Evolutionary conservation across 1,140 invertebrate species (phyloP), one percentile per base, ranked within the genome.

Genomic region (Melanaphis sacchari): DNA sequence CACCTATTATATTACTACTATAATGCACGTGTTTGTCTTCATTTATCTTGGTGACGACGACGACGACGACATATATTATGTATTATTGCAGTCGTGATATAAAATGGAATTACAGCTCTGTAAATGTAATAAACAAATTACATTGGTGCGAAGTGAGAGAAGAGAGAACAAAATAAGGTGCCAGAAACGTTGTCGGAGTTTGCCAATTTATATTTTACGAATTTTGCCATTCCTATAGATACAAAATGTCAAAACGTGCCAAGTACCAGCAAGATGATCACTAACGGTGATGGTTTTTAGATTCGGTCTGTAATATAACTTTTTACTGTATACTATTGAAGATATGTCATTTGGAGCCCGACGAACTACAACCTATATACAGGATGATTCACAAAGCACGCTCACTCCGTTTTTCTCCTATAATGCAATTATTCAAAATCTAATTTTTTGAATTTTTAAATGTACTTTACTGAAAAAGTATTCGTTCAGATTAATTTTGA

Each of bases 121-220:
- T 90, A 59, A 90, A 90, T 59, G 52, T 66, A 90, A 90, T 43
- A 90, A 76, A 76, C 59, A 66, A 66, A 66, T 15, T 49, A 49
- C 15, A 49, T 15, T 15, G 46, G 46, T 26, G 41, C 15, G 18
- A 11, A 26, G 0, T 0, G 38, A 90, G 1, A 41, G 2, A 2
- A 54, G 21, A 9, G 46, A 31, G n/a, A 46, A 21, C n/a, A 89
- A 43, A 18, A 89, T 36, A 21, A 89, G 49, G 88, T 90, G 89
- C 89, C 89, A 90, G 89, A 90, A 76, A 38, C n/a, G 89, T 90
- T 90, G 89, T 90, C 40, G 38, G 36, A 52, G 91, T 93, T 93
- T 84, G 91, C 81, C 91, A 93, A 93, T 93, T 93, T 93, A 93
- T 84, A 36, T 93, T 93, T 93, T 93, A 93, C 54, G 46, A 85